Percentiles rank a stretch among this genome's conserved stretches.
phyloP scores from a whole-genome alignment of 2,888 invertebrate species.

The Artemia sp. region DNA sequence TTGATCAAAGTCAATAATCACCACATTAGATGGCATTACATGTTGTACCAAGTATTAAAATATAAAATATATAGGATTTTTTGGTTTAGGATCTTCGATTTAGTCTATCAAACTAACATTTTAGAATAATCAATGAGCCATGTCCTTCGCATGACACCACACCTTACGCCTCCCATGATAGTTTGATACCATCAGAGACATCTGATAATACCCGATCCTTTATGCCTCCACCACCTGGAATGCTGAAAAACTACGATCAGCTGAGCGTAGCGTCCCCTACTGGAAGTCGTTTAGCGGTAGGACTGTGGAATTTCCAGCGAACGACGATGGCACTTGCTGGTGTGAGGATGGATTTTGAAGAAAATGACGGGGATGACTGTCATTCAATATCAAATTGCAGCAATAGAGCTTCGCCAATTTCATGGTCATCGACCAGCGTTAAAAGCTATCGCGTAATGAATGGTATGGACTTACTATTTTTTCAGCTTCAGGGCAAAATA shows the following conservation, averaged over 20 bases:
- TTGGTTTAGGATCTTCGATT: too few relatives aligned
- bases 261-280: constrained; percentile 1
- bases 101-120: background rate
- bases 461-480: constrained; percentile 3
- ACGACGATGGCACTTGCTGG: constrained; percentile 10
- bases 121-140: constrained; percentile 8
- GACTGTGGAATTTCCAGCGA: background rate
- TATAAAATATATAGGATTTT: too few relatives aligned
- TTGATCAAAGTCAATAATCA: too few relatives aligned
- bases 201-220: background rate
- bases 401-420: background rate
- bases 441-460: background rate
- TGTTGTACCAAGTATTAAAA: too few relatives aligned
- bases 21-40: too few relatives aligned
- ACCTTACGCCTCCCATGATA: background rate
- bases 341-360: constrained; percentile 8
- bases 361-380: background rate
- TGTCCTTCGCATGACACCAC: background rate
- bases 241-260: background rate
- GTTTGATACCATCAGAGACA: constrained; percentile 2
- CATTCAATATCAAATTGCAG: background rate
- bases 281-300: background rate
- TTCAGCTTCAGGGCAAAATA: background rate
- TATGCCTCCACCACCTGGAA: background rate
- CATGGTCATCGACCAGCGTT: background rate